These are phyloP conservation scores for Sitobion miscanthi DNA, from an alignment of 1,140 invertebrate species.

Conservation along the genomic window DNA sequence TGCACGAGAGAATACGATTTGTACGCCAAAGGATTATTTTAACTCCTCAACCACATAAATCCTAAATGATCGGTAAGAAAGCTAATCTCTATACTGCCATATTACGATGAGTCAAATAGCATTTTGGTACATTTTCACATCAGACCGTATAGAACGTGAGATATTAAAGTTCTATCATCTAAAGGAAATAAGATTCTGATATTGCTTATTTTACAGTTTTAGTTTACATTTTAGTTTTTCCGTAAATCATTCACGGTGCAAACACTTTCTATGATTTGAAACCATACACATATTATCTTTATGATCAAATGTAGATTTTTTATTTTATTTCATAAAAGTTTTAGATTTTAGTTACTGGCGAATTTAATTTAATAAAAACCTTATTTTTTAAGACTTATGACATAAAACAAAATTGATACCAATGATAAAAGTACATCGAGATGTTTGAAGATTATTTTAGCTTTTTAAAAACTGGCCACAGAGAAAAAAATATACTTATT, in stretches of 20 bases:
- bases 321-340: background rate
- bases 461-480: background rate
- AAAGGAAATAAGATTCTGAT: background rate
- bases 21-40: conserved; percentile 11
- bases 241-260: background rate
- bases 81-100: background rate
- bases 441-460: background rate
- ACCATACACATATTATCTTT: background rate
- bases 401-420: background rate
- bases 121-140: background rate
- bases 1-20: background rate
- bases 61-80: conserved; percentile 27
- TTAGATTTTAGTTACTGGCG: background rate
- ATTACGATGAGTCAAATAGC: background rate
- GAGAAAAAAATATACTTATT: background rate
- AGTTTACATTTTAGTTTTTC: background rate
- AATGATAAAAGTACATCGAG: background rate
- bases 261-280: background rate
- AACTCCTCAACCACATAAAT: background rate
- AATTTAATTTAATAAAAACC: background rate
- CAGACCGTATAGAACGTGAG: background rate
- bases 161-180: background rate
- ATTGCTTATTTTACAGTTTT: background rate
- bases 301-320: background rate
- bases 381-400: background rate